Percentiles rank a stretch among this genome's conserved stretches.
Conservation (phyloP, 2,113 vertebrate genomes). For the Vulpes lagopus region DNA sequence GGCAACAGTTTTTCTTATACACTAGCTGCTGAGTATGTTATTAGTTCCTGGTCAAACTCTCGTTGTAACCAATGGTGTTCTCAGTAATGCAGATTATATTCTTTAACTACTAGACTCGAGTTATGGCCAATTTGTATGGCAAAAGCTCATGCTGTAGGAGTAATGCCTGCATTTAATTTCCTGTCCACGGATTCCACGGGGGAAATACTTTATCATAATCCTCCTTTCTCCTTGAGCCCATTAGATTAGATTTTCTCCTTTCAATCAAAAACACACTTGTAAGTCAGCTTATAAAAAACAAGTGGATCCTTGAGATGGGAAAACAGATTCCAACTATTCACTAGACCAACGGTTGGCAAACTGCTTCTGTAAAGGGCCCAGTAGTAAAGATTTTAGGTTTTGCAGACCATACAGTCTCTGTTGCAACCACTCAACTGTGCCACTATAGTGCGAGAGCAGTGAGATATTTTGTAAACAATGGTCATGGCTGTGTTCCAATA, state of each 20-base stretch:
- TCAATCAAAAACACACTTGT: conserved; percentile 2
- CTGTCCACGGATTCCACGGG: not conserved
- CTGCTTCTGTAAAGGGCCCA: not conserved
- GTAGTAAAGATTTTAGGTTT: not conserved
- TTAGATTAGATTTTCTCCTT: conserved; percentile 10
- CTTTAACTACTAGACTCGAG: conserved; percentile 35
- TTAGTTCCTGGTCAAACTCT: not conserved
- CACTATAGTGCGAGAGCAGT: not conserved
- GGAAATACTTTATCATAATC: conserved; percentile 8
- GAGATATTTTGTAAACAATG: not conserved
- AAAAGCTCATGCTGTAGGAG: not conserved
- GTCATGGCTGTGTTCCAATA: not conserved
- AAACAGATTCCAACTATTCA: conserved; percentile 30
- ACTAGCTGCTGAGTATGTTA: not conserved
- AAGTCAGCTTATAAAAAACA: not conserved
- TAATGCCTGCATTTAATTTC: conserved; percentile 38
- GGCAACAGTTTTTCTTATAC: not conserved
- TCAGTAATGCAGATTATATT: not conserved
- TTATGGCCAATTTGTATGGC: not conserved
- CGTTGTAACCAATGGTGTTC: not conserved
- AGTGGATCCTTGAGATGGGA: not conserved
- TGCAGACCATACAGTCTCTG: not conserved
- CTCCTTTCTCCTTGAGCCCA: not conserved
- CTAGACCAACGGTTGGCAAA: not conserved
- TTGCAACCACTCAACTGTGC: not conserved